Conservation (phyloP, 92 coral and sea anemone genomes). For the Actinernus sp. region DNA sequence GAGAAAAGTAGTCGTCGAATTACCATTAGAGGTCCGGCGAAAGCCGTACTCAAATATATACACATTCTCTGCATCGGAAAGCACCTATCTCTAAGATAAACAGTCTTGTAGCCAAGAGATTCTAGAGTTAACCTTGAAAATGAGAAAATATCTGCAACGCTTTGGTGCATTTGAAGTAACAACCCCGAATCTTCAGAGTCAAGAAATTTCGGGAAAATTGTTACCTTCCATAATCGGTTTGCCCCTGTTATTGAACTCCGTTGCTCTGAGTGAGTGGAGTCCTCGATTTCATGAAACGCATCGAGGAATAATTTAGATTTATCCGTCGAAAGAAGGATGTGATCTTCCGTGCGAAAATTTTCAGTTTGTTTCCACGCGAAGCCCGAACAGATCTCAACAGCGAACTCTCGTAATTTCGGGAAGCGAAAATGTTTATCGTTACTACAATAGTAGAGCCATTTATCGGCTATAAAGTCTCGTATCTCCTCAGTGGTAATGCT, state of each 20-base stretch:
- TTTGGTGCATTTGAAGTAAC: conserved; percentile 68
- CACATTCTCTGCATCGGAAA: conserved; percentile 59
- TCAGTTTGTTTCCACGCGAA: conserved; percentile 75
- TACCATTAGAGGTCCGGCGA: conserved; percentile 72
- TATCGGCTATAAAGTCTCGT: conserved; percentile 46
- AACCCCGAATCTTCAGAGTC: conserved; percentile 71
- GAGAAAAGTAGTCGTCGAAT: conserved; percentile 59
- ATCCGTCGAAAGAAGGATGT: conserved; percentile 30
- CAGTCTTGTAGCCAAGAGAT: conserved; percentile 84
- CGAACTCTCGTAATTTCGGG: conserved; percentile 62
- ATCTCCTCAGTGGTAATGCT: conserved; percentile 58
- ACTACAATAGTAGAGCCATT: conserved; percentile 58
- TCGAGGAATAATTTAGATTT: conserved; percentile 3
- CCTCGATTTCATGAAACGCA: neutral
- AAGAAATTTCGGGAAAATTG: conserved; percentile 62
- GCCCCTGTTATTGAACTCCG: neutral
- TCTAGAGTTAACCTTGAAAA: conserved; percentile 62
- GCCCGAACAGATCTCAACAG: conserved; percentile 61
- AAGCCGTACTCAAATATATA: conserved; percentile 65
- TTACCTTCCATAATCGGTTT: conserved; percentile 62
- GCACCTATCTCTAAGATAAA: conserved; percentile 70
- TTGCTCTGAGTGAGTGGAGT: neutral
- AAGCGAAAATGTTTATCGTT: conserved; percentile 23
- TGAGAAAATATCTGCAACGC: conserved; percentile 70
- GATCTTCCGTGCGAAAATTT: conserved; percentile 45